Evolutionary conservation across 2,888 invertebrate genomes (phyloP).

Genomic region (Strigamia crassipes): DNA sequence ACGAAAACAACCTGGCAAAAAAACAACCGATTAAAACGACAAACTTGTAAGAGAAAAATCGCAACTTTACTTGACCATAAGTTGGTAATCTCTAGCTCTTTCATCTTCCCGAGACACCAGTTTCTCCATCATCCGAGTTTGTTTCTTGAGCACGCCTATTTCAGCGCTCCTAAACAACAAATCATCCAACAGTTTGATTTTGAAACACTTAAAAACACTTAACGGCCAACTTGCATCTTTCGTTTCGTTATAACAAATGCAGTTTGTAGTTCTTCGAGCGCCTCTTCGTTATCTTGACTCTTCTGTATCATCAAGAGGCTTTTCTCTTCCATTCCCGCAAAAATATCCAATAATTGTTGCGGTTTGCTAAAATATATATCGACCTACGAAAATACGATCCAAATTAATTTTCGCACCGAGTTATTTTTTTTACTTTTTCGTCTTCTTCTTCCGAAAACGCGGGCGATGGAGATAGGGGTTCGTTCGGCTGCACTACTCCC

Average conservation of each 20-base stretch:
- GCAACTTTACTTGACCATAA: not conserved
- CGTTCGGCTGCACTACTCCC: not conserved
- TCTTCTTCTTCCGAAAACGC: not conserved
- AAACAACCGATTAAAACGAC: not conserved
- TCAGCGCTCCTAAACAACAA: not conserved
- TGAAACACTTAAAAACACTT: not conserved
- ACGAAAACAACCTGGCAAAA: conserved; percentile 36
- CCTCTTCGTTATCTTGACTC: conserved; percentile 11
- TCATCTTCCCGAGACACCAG: not conserved
- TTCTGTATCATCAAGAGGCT: conserved; percentile 1
- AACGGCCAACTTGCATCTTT: not conserved
- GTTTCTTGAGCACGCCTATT: not conserved
- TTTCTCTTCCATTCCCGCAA: conserved; percentile 10
- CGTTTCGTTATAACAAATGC: not conserved
- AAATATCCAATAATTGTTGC: conserved; percentile 23
- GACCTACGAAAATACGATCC: not conserved
- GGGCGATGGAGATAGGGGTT: not conserved
- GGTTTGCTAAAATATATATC: not conserved
- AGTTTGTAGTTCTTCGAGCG: conserved; percentile 4
- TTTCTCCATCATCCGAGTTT: not conserved
- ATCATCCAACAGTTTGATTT: not conserved
- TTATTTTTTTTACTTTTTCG: not conserved
- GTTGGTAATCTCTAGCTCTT: not conserved
- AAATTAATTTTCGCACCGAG: not conserved
- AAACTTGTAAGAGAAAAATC: not conserved